Percentiles rank a stretch among this genome's conserved stretches.
Evolutionary conservation across 2,113 vertebrate species (phyloP).

Genomic region (Callopanchax toddi): DNA sequence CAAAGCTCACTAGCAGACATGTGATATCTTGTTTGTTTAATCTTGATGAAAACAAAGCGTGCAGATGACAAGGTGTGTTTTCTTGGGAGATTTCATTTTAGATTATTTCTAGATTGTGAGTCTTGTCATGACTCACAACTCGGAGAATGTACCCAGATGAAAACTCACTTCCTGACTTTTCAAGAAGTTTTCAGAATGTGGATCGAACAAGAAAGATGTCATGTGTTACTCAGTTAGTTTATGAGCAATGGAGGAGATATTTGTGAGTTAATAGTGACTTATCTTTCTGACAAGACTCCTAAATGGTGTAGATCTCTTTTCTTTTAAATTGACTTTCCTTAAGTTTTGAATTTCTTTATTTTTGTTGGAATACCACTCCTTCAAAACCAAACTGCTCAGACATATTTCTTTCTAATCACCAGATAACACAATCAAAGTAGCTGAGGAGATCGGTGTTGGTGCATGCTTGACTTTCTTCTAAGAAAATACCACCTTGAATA

Average conservation of each 20-base stretch:
- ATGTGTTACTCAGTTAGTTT: not conserved
- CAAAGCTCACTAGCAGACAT: not conserved
- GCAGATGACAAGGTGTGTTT: conserved; percentile 4
- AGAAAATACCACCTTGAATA: conserved; percentile 31
- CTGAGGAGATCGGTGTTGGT: conserved; percentile 24
- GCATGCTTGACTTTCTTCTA: conserved; percentile 41
- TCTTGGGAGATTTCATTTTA: not conserved
- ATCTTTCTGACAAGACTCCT: not conserved
- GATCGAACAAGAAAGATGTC: not conserved
- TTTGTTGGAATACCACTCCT: conserved; percentile 10
- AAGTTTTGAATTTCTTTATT: not conserved
- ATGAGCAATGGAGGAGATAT: not conserved
- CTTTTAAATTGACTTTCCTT: not conserved
- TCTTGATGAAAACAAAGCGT: not conserved
- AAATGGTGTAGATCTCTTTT: not conserved
- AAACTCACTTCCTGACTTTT: not conserved
- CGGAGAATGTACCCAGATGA: not conserved
- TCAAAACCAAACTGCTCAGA: conserved; percentile 42
- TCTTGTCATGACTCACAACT: not conserved
- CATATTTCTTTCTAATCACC: conserved; percentile 12
- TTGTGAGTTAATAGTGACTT: not conserved
- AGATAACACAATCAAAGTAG: conserved; percentile 25
- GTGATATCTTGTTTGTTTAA: conserved; percentile 14
- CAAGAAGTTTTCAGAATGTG: not conserved
- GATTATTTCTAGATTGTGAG: not conserved